Base-by-base conservation (phyloP, 2,113 vertebrate species). In the Nothobranchius kuhntae region DNA sequence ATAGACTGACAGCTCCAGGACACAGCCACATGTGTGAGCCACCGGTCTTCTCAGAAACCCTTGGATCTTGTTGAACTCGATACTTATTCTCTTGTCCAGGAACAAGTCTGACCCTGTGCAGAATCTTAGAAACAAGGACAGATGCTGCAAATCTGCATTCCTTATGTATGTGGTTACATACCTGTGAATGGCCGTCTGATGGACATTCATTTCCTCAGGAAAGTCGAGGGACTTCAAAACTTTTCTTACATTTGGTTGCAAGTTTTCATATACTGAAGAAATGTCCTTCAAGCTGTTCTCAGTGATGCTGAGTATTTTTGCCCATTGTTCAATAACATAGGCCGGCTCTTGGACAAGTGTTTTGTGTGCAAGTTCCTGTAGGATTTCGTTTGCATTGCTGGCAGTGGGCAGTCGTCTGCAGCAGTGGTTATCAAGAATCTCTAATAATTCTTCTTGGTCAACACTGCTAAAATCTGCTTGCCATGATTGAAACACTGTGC, bases 391-490 rank as follows among this genome's bases (percentile, higher is more conserved):
- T 6, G 12, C 35, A 51, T 13, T 64, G 38, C 0, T 26, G 50
- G 36, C 38, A 4, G 12, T 52, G n/a, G 36, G 36, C 7, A 42
- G 24, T 21, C 15, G 13, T 63, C 61, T 53, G 48, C 21, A 57
- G n/a, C 53, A 59, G 11, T 55, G 12, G 30, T 71, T 54, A 48
- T 71, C 45, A 12, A 63, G 21, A 26, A 52, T 71, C 3, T 36
- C 53, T 12, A 59, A 26, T 3, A 46, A 13, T 46, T 56, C 11
- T 55, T 50, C 45, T 45, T 55, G 2, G 21, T 68, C 36, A 8
- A 52, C 6, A 3, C 6, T 13, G 11, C 48, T 21, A 44, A 62
- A 68, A 35, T 75, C 64, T 6, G 15, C 55, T 45, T 1, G 15
- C 35, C 54, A 53, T 5, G 12, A 46, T n/a, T 53, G 14, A 36